Percentiles rank a stretch among this genome's conserved stretches.
phyloP scores from a whole-genome alignment of 2,888 invertebrate species.

The Chaitophorus viminalis region DNA sequence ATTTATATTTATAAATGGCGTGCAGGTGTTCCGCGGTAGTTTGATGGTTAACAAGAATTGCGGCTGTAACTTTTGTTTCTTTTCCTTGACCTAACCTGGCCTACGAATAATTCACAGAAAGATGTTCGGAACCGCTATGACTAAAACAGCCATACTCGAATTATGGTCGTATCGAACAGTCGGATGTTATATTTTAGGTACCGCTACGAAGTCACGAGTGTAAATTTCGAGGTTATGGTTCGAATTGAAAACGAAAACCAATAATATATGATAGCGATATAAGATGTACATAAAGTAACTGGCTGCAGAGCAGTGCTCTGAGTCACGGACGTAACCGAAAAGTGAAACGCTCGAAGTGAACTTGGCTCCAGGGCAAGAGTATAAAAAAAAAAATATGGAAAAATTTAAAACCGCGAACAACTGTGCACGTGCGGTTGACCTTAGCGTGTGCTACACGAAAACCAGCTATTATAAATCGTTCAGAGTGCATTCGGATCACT shows the following conservation, averaged over 20 bases:
- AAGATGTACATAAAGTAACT: too few relatives aligned
- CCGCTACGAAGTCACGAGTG: neutral
- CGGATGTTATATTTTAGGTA: neutral
- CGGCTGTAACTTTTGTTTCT: neutral
- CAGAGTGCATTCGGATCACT: conserved; percentile 14
- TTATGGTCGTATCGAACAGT: neutral
- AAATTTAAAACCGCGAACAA: conserved; percentile 30
- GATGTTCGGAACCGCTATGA: neutral
- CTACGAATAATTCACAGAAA: neutral
- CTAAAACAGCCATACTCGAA: neutral
- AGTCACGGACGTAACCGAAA: conserved; percentile 53
- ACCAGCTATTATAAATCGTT: neutral
- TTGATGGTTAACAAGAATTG: neutral
- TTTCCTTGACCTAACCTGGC: neutral
- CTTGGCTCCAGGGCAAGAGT: conserved; percentile 42
- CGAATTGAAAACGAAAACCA: conserved; percentile 37
- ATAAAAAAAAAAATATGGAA: neutral
- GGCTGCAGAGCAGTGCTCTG: neutral
- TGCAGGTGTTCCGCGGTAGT: too few relatives aligned
- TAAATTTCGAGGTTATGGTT: neutral
- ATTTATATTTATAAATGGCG: neutral
- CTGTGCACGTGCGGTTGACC: conserved; percentile 41
- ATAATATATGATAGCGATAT: neutral
- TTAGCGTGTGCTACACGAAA: conserved; percentile 5
- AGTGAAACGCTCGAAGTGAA: conserved; percentile 48